phyloP scores from a whole-genome alignment of 2,797 vertebrate species.

The Ara ararauna region DNA sequence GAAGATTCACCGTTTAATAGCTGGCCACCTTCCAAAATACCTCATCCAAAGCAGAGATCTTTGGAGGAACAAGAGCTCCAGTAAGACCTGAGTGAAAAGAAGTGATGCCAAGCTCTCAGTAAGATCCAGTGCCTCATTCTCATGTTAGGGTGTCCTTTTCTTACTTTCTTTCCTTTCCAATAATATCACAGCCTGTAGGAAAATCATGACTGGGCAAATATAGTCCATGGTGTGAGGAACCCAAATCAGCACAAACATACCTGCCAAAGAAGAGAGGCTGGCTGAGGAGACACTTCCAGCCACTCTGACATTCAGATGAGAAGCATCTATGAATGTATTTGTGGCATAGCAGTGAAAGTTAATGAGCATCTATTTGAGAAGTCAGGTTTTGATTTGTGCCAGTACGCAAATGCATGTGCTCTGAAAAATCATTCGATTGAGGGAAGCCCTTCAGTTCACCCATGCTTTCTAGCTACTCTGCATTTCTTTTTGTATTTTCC shows the following conservation, averaged over 20 bases:
- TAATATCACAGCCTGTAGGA: not conserved
- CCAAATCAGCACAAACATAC: not conserved
- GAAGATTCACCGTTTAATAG: not conserved
- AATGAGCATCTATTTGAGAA: not conserved
- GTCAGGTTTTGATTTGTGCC: not conserved
- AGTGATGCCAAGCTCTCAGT: not conserved
- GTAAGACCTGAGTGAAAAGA: not conserved
- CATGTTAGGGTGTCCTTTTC: not conserved
- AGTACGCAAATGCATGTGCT: not conserved
- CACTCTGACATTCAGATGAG: fast-evolving
- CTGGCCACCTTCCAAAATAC: not conserved
- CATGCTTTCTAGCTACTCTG: not conserved
- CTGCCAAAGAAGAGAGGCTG: not conserved
- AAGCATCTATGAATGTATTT: not conserved
- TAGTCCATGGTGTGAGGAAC: not conserved
- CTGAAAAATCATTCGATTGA: not conserved
- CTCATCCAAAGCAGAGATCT: not conserved
- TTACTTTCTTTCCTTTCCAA: not conserved
- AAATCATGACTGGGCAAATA: not conserved
- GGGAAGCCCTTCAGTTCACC: not conserved
- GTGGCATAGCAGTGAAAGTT: not conserved
- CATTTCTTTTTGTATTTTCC: not conserved
- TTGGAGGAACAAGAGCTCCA: not conserved
- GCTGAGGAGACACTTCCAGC: not conserved
- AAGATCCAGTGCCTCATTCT: not conserved